Evolutionary conservation across 1,140 invertebrate species (phyloP), one percentile per base, ranked within the genome.

Genomic region (Lordiphosa stackelbergi): DNA sequence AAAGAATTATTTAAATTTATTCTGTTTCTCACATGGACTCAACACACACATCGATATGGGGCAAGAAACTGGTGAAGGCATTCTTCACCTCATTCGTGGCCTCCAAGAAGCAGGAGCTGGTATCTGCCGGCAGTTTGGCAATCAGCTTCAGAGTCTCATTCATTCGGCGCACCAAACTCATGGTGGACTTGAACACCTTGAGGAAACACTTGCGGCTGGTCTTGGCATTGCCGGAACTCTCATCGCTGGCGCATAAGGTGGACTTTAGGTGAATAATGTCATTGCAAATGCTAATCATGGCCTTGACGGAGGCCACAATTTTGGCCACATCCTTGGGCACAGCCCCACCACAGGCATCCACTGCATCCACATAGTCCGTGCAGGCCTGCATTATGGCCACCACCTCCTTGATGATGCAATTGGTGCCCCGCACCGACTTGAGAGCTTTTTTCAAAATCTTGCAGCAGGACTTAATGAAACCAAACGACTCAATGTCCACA

Each of bases 391-490:
- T 2, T 0, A 85, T 24, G 1, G 22, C 16, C 9, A 12, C 35
- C 1, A 69, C 68, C 34, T 74, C 54, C 22, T 74, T 64, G 0
- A 85, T 3, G 19, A 61, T 66, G 51, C 79, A 85, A 37, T 59
- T 64, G 34, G 70, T 58, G 11, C 73, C 79, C n/a, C 72, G 69
- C 11, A 66, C 5, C 2, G 66, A 43, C 34, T 58, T 70, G 5
- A 58, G 28, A 5, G 34, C 56, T 8, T 45, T 49, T n/a, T 16
- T 54, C 10, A 84, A 6, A 0, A 46, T 6, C 0, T 36, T 47
- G 4, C 19, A 40, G 53, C 68, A 54, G 5, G 10, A 5, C 1
- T 8, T 1, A 4, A 78, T 12, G 24, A 73, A 58, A 5, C 69
- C 45, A 19, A 5, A 35, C 5, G 37, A 5, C 10, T 69, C 69